A percentile compares a stretch with the other conserved stretches of the same genome.
Conservation (phyloP, 1,140 invertebrate species). For the Neodiprion pinetum region DNA sequence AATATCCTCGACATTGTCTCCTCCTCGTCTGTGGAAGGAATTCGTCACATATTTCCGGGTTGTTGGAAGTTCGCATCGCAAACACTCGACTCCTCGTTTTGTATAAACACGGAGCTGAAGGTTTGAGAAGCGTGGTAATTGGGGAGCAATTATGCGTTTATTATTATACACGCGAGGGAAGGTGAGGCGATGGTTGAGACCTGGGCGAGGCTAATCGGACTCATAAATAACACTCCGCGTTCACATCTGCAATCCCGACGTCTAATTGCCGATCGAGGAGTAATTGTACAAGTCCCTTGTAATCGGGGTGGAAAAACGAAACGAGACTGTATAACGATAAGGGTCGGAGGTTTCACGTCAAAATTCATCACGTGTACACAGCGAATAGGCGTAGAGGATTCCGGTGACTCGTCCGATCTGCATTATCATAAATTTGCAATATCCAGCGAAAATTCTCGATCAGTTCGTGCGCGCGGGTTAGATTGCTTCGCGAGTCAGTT, state of each 20-base stretch:
- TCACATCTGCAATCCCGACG: slow-evolving; percentile 11
- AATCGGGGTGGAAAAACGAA: background rate
- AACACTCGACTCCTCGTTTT: background rate
- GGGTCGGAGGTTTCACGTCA: background rate
- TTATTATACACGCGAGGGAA: slow-evolving; percentile 7
- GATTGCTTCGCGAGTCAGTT: slow-evolving; percentile 41
- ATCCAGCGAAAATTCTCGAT: slow-evolving; percentile 49
- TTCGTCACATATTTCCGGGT: background rate
- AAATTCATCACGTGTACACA: background rate
- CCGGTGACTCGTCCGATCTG: background rate
- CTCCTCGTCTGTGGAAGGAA: no score
- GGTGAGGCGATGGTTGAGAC: slow-evolving; percentile 30
- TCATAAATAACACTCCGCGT: slow-evolving; percentile 53
- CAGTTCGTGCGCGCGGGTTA: slow-evolving; percentile 51
- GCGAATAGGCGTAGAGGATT: background rate
- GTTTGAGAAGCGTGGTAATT: slow-evolving; percentile 19
- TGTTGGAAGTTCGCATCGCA: background rate
- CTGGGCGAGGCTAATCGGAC: slow-evolving; percentile 45
- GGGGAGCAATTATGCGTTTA: slow-evolving; percentile 24
- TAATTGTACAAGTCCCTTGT: background rate
- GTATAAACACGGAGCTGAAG: background rate
- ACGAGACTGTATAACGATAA: background rate
- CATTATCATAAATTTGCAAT: slow-evolving; percentile 53
- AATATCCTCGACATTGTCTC: no score
- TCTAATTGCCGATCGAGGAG: slow-evolving; percentile 49